Base-by-base conservation (phyloP, 2,113 vertebrate species). In the Eulacestoma nigropectus region DNA sequence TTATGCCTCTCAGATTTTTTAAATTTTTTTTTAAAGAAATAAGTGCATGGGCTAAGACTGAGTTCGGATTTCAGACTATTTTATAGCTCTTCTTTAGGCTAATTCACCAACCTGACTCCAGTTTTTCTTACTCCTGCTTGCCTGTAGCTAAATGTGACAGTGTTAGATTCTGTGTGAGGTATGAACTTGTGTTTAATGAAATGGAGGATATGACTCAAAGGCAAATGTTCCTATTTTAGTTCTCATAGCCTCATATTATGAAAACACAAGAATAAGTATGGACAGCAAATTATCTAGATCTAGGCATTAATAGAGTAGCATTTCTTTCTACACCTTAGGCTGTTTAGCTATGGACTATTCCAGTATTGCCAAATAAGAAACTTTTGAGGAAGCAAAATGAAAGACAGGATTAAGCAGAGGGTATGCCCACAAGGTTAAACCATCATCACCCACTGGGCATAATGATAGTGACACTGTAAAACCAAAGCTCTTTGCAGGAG, bases 181-280 rank as follows among this genome's bases (percentile, higher is more conserved):
- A 95, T 90, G 88, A 89, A 93, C 67, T 83, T 55, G 77, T 65
- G 73, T 91, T 95, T 95, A 95, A 95, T 97, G 78, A 97, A 97
- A 96, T 87, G 81, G 63, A 96, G 70, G 77, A 80, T 91, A 94
- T 95, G 70, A 77, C 87, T 91, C 84, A 81, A 96, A 95, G 95
- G 90, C 76, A 94, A 96, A 84, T 76, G 60, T 65, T 93, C 63
- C 29, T 90, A 68, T 89, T 92, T 87, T 68, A 84, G 79, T 81
- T 75, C 83, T 91, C 74, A 62, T 5, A 79, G 55, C 73, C 30
- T 83, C 50, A 29, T 59, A 87, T 69, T 93, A 93, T 83, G 64
- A 90, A 97, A 96, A 89, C 80, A 90, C 11, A 62, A 60, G 65
- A 93, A 90, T 67, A 75, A 91, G 69, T 62, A 21, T 16, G 65